Evolutionary conservation across 1,140 invertebrate species (phyloP), one percentile per base, ranked within the genome.

Genomic region (Procambarus virginalis): DNA sequence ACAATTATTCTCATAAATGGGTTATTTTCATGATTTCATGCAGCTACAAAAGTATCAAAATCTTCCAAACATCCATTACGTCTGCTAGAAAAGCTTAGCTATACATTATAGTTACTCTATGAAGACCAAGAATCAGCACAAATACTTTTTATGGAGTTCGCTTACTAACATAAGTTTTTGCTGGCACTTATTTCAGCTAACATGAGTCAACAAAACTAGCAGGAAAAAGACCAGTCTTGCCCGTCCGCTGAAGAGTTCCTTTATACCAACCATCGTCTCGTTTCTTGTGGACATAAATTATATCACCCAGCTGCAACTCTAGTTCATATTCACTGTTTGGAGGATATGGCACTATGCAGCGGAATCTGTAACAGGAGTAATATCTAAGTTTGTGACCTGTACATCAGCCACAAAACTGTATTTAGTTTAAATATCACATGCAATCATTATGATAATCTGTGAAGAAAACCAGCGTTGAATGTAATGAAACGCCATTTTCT

Each of bases 261-360:
- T 99, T 99, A 93, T 97, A 98, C 98, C 98, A 99, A 17, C 98
- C 98, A 93, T 99, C 98, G 48, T 98, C 97, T 64, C 97, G 95
- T 93, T 98, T 98, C 92, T 97, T 97, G 93, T 97, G 97, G 4
- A 99, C 97, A 92, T 97, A 96, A 84, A 99, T 97, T 81, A 99
- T 96, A 93, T 99, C 98, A 46, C 97, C 97, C 22, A 98, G 95
- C 91, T 97, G 96, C 2, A 99, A 94, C 93, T 98, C 97, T 90
- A 99, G 93, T 92, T 95, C 95, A 93, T 98, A 97, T 92, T 98
- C 97, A 91, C 97, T 97, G 93, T 98, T 98, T 1, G 98, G 97
- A n/a, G 98, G 98, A 95, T 99, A 99, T 9, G 98, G 97, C 46
- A 97, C 97, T 91, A 98, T 97, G 94, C 98, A 99, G 55, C 97